Evolutionary conservation across 2,797 vertebrate species (phyloP).

Genomic region (Epinephelus awoara): DNA sequence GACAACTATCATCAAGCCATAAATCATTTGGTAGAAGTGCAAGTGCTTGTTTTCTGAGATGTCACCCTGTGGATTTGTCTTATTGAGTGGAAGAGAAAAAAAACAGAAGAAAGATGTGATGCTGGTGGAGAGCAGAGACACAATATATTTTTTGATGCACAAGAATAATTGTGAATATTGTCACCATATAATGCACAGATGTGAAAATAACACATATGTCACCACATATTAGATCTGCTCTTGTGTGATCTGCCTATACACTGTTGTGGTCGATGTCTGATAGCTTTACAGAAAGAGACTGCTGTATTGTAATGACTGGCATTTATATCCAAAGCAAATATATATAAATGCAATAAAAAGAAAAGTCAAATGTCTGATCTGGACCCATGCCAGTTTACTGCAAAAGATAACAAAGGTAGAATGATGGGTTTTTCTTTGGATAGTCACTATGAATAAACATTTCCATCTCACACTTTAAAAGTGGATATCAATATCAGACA

Average conservation of each 20-base stretch:
- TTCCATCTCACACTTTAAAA: neutral
- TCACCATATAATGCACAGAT: neutral
- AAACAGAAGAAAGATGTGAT: neutral
- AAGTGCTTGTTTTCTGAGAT: constrained; percentile 78
- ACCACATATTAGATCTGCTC: neutral
- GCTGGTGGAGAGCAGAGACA: neutral
- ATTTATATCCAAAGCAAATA: too few relatives aligned
- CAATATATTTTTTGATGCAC: neutral
- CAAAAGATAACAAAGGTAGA: neutral
- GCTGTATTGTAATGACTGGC: too few relatives aligned
- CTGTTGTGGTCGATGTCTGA: neutral
- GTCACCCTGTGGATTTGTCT: constrained; percentile 12
- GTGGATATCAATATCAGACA: too few relatives aligned
- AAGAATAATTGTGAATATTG: neutral
- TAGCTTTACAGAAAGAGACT: too few relatives aligned
- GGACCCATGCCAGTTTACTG: too few relatives aligned
- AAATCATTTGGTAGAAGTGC: constrained; percentile 83
- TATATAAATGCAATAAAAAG: neutral
- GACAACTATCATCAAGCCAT: constrained; percentile 63
- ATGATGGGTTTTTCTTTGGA: neutral
- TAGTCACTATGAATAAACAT: neutral
- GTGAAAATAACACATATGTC: neutral
- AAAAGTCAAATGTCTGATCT: neutral
- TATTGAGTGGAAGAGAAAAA: neutral
- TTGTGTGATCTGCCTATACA: neutral